Percentiles rank a stretch among this genome's conserved stretches.
phyloP scores from a whole-genome alignment of 2,888 invertebrate species.

The Oscheius sp. region DNA sequence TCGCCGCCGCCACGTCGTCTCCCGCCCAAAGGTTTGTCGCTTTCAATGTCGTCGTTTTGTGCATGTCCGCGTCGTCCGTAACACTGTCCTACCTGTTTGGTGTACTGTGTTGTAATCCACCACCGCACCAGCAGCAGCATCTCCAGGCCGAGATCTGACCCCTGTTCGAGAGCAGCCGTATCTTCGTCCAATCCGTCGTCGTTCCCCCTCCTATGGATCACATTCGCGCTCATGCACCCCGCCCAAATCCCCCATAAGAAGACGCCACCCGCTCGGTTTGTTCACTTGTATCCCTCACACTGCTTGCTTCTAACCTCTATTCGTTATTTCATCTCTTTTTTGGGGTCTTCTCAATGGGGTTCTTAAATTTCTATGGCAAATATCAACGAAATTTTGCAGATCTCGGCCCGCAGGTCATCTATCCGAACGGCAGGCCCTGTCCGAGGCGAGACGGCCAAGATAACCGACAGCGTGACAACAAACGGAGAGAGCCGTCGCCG shows the following conservation, averaged over 20 bases:
- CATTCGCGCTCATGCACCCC: neutral
- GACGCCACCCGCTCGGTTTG: neutral
- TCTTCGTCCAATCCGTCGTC: conserved; percentile 5
- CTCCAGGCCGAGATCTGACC: neutral
- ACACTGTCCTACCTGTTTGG: conserved; percentile 5
- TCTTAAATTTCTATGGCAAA: no score
- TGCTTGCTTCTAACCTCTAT: neutral
- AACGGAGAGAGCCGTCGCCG: conserved; percentile 4
- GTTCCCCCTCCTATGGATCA: conserved; percentile 22
- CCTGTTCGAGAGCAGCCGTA: conserved; percentile 1
- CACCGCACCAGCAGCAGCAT: neutral
- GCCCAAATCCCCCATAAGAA: no score
- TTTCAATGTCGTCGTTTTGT: neutral
- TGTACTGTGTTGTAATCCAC: conserved; percentile 8
- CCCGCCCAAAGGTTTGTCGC: conserved; percentile 41
- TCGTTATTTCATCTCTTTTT: conserved; percentile 4
- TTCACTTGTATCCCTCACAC: neutral
- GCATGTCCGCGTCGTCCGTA: neutral
- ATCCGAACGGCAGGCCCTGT: conserved; percentile 40
- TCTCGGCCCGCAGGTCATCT: conserved; percentile 50
- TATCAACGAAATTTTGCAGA: conserved; percentile 31
- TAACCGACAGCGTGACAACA: conserved; percentile 19
- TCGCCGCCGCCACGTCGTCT: conserved; percentile 38
- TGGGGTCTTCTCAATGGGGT: neutral
- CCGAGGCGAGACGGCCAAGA: conserved; percentile 13